phyloP scores from a whole-genome alignment of 2,888 invertebrate species.

The Diarsia dahlii region DNA sequence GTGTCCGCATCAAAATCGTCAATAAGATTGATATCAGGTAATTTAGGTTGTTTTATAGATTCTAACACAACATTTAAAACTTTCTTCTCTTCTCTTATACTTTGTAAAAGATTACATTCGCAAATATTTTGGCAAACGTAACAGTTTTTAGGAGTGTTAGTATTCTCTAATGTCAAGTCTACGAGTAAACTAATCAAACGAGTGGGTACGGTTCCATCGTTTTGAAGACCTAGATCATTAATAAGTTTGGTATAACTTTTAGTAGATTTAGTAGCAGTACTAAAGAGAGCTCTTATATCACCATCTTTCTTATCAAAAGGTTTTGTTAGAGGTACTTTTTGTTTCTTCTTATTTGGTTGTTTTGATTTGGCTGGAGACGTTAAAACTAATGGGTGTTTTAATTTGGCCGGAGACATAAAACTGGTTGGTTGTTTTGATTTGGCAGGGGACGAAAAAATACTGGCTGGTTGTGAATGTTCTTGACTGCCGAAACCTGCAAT shows the following conservation, averaged over 20 bases:
- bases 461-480: constrained; percentile 69
- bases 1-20: constrained; percentile 77
- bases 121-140: constrained; percentile 85
- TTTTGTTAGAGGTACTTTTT: constrained; percentile 72
- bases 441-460: constrained; percentile 60
- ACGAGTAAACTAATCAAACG: constrained; percentile 84
- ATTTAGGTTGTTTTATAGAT: constrained; percentile 70
- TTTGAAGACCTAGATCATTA: constrained; percentile 82
- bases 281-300: constrained; percentile 91
- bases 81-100: constrained; percentile 65
- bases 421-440: constrained; percentile 70
- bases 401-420: constrained; percentile 68
- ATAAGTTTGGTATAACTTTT: constrained; percentile 86
- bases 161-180: constrained; percentile 84
- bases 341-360: constrained; percentile 76
- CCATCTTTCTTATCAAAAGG: constrained; percentile 85
- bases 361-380: constrained; percentile 73
- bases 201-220: constrained; percentile 80
- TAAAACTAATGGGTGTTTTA: constrained; percentile 67
- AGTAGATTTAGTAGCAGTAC: constrained; percentile 85
- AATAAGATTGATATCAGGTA: constrained; percentile 82
- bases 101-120: constrained; percentile 80
- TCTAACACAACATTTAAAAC: constrained; percentile 63
- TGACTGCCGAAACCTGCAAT: constrained; percentile 77
- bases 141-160: constrained; percentile 77